These are phyloP conservation scores for Crossocerus cetratus DNA, from an alignment of 2,888 invertebrate genomes.

Conservation along the genomic window DNA sequence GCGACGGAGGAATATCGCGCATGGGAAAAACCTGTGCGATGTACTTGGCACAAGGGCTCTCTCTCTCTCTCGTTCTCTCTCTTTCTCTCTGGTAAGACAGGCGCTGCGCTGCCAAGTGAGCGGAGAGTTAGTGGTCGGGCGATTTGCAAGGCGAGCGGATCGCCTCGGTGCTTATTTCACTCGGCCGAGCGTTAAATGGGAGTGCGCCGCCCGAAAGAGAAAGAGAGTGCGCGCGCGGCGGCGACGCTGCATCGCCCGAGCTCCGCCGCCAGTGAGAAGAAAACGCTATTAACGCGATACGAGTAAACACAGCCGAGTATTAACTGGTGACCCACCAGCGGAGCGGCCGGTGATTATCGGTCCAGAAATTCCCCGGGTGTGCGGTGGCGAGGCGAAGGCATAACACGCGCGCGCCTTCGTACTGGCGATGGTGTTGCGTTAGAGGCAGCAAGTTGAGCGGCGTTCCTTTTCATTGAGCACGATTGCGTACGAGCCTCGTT, in stretches of 20 bases:
- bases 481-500: slow-evolving; percentile 33
- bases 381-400: background rate
- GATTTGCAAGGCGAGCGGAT: slow-evolving; percentile 9
- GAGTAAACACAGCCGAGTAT: slow-evolving; percentile 33
- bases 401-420: background rate
- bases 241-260: no score
- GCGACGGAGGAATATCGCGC: no score
- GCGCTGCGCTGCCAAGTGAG: background rate
- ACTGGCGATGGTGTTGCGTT: slow-evolving; percentile 14
- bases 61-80: no score
- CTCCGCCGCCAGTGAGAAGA: no score
- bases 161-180: slow-evolving; percentile 40
- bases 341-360: slow-evolving; percentile 25
- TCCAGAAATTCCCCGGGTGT: slow-evolving; percentile 19
- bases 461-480: slow-evolving; percentile 42
- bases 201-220: no score
- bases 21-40: no score
- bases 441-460: slow-evolving; percentile 30
- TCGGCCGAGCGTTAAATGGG: slow-evolving; percentile 51
- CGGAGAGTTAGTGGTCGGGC: background rate
- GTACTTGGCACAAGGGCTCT: no score
- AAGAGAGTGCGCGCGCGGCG: no score
- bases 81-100: no score
- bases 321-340: slow-evolving; percentile 22
- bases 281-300: slow-evolving; percentile 32